These are phyloP conservation scores for Agrotis segetum DNA, from an alignment of 2,888 invertebrate genomes.

Conservation along the genomic window DNA sequence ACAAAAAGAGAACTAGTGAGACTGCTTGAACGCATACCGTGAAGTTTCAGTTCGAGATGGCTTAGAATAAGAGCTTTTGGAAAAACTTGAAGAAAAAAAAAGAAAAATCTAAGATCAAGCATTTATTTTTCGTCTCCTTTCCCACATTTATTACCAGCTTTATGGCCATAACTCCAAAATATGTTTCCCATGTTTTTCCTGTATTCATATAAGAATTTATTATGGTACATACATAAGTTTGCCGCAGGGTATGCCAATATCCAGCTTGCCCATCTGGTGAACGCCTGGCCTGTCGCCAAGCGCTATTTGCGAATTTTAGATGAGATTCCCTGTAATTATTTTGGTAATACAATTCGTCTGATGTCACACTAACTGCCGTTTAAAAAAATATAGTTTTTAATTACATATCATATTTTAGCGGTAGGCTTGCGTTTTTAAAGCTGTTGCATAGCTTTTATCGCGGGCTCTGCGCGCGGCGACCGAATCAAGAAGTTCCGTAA, in stretches of 20 bases:
- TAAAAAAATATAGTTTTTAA: background rate
- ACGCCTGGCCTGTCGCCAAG: slow-evolving; percentile 63
- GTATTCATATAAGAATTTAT: slow-evolving; percentile 17
- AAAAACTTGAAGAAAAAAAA: no score
- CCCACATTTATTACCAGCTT: background rate
- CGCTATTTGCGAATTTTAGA: slow-evolving; percentile 62
- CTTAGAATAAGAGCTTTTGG: no score
- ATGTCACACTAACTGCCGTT: slow-evolving; percentile 19
- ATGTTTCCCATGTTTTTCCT: slow-evolving; percentile 8
- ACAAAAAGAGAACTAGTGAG: no score
- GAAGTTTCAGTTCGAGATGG: no score
- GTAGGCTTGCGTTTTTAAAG: no score
- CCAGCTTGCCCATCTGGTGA: slow-evolving; percentile 62
- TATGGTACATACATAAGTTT: slow-evolving; percentile 24
- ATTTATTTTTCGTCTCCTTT: no score
- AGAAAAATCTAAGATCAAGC: no score
- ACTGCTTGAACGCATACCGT: no score
- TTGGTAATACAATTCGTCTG: slow-evolving; percentile 50
- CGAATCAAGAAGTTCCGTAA: no score
- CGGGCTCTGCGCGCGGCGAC: no score
- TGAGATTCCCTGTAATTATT: slow-evolving; percentile 51
- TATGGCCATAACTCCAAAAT: slow-evolving; percentile 10
- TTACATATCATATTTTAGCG: no score
- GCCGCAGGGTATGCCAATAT: slow-evolving; percentile 53
- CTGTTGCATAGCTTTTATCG: no score